Evolutionary conservation across 2,888 invertebrate species (phyloP), one percentile per base, ranked within the genome.

Genomic region (Drosophila cognata): DNA sequence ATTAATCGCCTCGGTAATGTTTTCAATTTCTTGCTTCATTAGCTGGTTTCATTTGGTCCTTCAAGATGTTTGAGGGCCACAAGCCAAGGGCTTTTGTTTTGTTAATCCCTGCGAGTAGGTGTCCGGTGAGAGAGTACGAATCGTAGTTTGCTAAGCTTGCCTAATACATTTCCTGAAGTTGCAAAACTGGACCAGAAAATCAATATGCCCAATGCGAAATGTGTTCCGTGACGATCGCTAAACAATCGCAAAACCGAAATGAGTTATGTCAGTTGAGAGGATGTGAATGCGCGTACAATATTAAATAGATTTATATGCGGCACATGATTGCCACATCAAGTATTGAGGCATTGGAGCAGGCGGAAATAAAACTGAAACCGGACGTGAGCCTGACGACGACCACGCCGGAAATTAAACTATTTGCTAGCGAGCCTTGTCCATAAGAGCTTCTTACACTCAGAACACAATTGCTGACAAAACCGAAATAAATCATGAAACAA

Each of bases 11-110:
- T 79, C 72, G 83, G 79, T 85, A 87, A 87, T 89, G 89, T 88
- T 89, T 87, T 88, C 88, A 87, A 87, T 87, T 87, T 87, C 86
- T 82, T 81, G 87, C 89, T 83, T 89, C 89, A 89, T 89, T 87
- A 85, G 83, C 72, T 78, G 75, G 71, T 79, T 87, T 82, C 72
- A 70, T 79, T 87, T 74, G 56, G 56, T 55, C 51, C 63, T 67
- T 65, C 43, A 70, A 76, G 84, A 69, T 73, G 68, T 65, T 79
- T 28, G 48, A 33, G n/a, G 13, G 33, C 59, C 28, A 18, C n/a
- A 28, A 56, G n/a, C 64, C 61, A 59, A 10, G 31, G 35, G 52
- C 79, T 73, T 69, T 78, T 74, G 74, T 62, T 48, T 18, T 4
- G 53, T 43, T 80, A 80, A 76, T 79, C 77, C 76, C 66, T 7